Percentiles rank a stretch among this genome's conserved stretches.
Evolutionary conservation across 2,113 vertebrate species (phyloP).

Genomic region (Phainopepla nitens): DNA sequence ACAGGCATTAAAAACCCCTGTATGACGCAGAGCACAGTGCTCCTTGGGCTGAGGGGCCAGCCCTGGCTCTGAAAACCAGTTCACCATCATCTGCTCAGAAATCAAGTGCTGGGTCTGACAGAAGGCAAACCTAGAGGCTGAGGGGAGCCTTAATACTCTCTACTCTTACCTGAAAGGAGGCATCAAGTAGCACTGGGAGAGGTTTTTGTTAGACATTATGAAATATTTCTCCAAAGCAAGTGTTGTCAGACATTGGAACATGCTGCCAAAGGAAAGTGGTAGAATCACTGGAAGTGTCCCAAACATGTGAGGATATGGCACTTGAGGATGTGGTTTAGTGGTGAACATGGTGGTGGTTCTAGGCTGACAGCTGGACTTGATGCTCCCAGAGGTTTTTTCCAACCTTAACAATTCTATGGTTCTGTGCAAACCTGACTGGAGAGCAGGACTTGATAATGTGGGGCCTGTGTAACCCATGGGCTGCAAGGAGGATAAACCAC

Average conservation of each 20-base stretch:
- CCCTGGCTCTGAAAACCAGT: not conserved
- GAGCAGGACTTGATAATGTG: not conserved
- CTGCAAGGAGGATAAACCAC: not conserved
- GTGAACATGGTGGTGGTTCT: not conserved
- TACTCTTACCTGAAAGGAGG: not conserved
- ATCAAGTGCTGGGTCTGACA: not conserved
- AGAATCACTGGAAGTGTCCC: not conserved
- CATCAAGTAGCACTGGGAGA: not conserved
- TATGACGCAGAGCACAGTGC: not conserved
- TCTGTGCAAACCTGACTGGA: not conserved
- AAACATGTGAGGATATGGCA: not conserved
- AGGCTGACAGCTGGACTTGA: not conserved
- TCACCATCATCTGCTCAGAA: not conserved
- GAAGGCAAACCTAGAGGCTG: not conserved
- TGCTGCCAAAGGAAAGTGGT: not conserved
- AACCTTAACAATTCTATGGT: rapidly evolving
- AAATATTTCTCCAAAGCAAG: not conserved
- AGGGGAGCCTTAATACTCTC: not conserved
- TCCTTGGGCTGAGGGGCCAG: not conserved
- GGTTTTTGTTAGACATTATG: not conserved
- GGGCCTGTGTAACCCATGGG: rapidly evolving
- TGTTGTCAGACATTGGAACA: not conserved
- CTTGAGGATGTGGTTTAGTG: not conserved
- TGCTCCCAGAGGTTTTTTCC: not conserved
- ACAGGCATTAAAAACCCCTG: not conserved